Evolutionary conservation across 2,797 vertebrate species (phyloP).

Genomic region (Limosa lapponica): DNA sequence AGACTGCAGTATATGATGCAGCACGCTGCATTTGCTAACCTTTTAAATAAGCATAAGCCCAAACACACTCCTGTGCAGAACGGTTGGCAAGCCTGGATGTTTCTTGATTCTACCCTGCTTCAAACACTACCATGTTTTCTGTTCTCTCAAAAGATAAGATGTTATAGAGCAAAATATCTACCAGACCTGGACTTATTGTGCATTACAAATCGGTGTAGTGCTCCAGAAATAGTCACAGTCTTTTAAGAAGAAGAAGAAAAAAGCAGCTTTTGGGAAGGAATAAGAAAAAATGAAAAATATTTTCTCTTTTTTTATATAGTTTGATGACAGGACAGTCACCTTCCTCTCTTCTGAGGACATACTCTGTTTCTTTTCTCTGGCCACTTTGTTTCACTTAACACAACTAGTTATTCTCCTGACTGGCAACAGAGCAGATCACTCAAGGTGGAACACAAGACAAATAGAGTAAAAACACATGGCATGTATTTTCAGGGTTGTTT

Average conservation of each 20-base stretch:
- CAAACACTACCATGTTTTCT: not conserved
- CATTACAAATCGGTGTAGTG: not conserved
- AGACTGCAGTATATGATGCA: not conserved
- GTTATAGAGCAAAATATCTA: not conserved
- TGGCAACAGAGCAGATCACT: not conserved
- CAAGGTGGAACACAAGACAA: not conserved
- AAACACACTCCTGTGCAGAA: not conserved
- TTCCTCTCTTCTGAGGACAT: not conserved
- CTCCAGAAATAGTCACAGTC: not conserved
- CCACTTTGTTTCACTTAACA: not conserved
- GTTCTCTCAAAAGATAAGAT: not conserved
- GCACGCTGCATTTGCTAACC: not conserved
- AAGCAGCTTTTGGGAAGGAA: not conserved
- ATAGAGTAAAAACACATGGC: not conserved
- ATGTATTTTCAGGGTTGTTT: not conserved
- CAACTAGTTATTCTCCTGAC: not conserved
- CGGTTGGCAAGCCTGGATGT: not conserved
- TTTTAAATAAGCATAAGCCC: not conserved
- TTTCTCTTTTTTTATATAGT: not conserved
- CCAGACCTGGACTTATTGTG: not conserved
- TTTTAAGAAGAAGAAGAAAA: not conserved
- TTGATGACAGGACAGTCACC: not conserved
- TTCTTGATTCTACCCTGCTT: not conserved
- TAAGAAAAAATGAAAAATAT: not conserved
- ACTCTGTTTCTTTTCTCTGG: not conserved